A percentile compares a stretch with the other conserved stretches of the same genome.
Evolutionary conservation across 2,797 vertebrate species (phyloP).

Genomic region (Neosalanx taihuensis): DNA sequence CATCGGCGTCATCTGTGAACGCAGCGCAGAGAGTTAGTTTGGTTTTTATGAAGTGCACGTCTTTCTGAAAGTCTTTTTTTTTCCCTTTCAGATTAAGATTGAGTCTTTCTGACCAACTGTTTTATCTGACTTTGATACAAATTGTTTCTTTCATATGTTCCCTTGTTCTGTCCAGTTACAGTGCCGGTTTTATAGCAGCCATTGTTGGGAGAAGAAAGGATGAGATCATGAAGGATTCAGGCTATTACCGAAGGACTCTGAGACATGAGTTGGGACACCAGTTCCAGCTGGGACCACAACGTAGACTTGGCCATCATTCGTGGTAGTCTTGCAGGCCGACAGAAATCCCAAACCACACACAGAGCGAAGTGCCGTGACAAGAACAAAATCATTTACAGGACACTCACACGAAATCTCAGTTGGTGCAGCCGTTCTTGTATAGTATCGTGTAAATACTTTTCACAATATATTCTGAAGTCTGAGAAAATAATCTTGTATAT

Average conservation of each 20-base stretch:
- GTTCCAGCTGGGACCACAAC: conserved; percentile 29
- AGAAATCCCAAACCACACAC: conserved; percentile 15
- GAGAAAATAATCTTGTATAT: conserved; percentile 11
- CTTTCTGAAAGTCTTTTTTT: neutral
- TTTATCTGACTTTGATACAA: neutral
- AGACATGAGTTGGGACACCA: conserved; percentile 24
- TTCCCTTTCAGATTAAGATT: neutral
- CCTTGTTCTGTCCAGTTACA: conserved; percentile 53
- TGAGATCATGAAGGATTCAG: conserved; percentile 29
- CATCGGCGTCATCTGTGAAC: conserved; percentile 93
- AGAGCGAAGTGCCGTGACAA: neutral
- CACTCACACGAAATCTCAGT: conserved; percentile 27
- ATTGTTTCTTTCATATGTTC: neutral
- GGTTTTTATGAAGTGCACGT: neutral
- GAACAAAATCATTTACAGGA: neutral
- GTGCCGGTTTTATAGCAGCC: conserved; percentile 73
- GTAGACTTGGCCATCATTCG: conserved; percentile 48
- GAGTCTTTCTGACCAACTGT: neutral
- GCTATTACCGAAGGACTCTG: conserved; percentile 40
- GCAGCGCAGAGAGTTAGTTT: conserved; percentile 75
- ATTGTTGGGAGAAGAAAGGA: conserved; percentile 30
- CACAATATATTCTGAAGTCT: conserved; percentile 29
- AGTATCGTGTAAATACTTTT: conserved; percentile 60
- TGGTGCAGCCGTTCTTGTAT: conserved; percentile 50
- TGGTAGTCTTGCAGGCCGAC: conserved; percentile 47